Conservation (phyloP, 2,888 invertebrate genomes). For the Drosophila koepferae region DNA sequence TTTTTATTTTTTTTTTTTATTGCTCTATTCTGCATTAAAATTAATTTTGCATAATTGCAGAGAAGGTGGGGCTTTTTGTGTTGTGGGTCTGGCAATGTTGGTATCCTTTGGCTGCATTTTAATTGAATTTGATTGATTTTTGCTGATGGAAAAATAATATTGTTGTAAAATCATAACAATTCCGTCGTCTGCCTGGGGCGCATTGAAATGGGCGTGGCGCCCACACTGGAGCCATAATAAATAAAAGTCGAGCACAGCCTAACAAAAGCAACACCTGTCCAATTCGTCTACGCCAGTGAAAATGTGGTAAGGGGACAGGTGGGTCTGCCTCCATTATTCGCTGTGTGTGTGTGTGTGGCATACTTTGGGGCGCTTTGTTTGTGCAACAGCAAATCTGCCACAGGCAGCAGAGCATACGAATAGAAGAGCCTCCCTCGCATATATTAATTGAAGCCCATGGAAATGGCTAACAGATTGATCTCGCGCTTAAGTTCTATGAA, state of each 20-base stretch:
- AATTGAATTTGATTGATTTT: conserved; percentile 82
- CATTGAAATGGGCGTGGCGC: conserved; percentile 8
- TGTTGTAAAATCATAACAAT: conserved; percentile 77
- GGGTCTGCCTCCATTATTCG: neutral
- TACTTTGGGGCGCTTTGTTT: conserved; percentile 29
- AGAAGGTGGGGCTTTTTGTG: conserved; percentile 21
- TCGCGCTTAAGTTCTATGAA: neutral
- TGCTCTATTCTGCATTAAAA: conserved; percentile 43
- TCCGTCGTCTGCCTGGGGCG: neutral
- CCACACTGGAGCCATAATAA: conserved; percentile 33
- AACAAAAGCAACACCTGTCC: conserved; percentile 54
- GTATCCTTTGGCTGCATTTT: conserved; percentile 62
- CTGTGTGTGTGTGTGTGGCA: conserved; percentile 20
- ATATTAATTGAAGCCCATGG: conserved; percentile 31
- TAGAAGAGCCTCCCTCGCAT: neutral
- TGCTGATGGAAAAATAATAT: conserved; percentile 78
- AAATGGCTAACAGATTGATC: conserved; percentile 20
- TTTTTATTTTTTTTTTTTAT: neutral
- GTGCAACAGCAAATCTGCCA: conserved; percentile 16
- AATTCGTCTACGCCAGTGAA: conserved; percentile 16
- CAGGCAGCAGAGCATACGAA: conserved; percentile 13
- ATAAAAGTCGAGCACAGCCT: conserved; percentile 11
- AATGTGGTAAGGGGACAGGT: conserved; percentile 26
- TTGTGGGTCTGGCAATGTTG: conserved; percentile 45
- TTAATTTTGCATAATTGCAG: conserved; percentile 69